Evolutionary conservation across 2,113 vertebrate genomes (phyloP), one percentile per base, ranked within the genome.

Genomic region (Oreocharis arfaki): DNA sequence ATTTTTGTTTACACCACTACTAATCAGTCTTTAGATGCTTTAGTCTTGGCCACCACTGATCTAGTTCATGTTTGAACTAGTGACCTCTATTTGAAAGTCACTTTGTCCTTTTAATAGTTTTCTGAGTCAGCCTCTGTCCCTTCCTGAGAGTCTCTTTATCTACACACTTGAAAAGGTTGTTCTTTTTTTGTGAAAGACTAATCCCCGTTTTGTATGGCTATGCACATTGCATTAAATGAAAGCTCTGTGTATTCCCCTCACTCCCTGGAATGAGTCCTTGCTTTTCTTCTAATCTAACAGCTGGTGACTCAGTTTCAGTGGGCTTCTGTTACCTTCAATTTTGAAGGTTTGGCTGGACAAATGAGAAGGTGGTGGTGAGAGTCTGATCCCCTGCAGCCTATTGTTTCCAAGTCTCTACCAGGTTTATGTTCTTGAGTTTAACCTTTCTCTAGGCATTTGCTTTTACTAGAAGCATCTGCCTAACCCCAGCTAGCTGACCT

Each of bases 91-190:
- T 71, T 89, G 69, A 93, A 93, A 91, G 87, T 91, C 77, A 79
- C 49, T 94, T 89, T 91, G 61, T 96, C 84, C 74, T 91, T 97
- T 64, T 89, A 84, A 60, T 84, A 41, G 69, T 94, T 95, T 90
- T 85, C 61, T 11, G 44, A 84, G 74, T 78, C 84, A 89, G 69
- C 65, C 37, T 87, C 73, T 87, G 81, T 87, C 81, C 68, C 67
- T 96, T 89, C 87, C 39, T 79, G 84, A 81, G 93, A 79, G 59
- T 52, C 44, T 84, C 53, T 91, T 95, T 70, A 86, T 93, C 46
- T 55, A 3, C 64, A 46, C 37, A 39, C 87, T 95, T 91, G 87
- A 91, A 71, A 94, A 95, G 77, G 80, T 92, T 86, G 64, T 87
- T 82, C 32, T 65, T 67, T 91, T 89, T 84, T 57, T 87, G 80